Conservation (phyloP, 1,140 invertebrate genomes). For the Pinna nobilis region DNA sequence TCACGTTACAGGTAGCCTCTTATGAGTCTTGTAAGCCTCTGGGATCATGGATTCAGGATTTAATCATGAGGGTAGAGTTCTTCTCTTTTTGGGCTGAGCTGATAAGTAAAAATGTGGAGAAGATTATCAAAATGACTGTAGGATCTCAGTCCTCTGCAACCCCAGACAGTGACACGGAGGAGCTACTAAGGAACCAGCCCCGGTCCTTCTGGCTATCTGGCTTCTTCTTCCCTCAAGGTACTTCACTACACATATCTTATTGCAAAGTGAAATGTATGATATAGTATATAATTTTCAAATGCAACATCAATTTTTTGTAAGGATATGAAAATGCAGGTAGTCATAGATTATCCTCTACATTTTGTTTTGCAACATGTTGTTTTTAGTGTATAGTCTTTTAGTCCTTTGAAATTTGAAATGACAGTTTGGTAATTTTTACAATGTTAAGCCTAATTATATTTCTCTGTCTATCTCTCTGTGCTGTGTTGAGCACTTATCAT, state of each 20-base stretch:
- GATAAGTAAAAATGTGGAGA: constrained; percentile 58
- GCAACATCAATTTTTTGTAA: neutral
- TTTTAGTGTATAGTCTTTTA: too few relatives aligned
- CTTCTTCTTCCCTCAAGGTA: constrained; percentile 90
- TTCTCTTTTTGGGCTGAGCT: constrained; percentile 68
- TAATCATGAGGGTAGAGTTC: constrained; percentile 86
- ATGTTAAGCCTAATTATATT: too few relatives aligned
- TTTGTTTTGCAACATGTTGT: too few relatives aligned
- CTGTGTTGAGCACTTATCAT: too few relatives aligned
- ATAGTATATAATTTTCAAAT: neutral
- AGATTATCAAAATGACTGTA: constrained; percentile 39
- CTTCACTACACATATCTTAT: constrained; percentile 11
- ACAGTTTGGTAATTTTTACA: too few relatives aligned
- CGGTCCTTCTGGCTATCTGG: constrained; percentile 85
- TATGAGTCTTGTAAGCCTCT: constrained; percentile 72
- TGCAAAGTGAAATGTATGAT: neutral
- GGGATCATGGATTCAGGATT: constrained; percentile 67
- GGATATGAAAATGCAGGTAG: too few relatives aligned
- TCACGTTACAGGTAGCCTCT: constrained; percentile 60
- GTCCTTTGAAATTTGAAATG: too few relatives aligned
- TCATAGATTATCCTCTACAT: too few relatives aligned
- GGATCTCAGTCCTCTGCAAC: constrained; percentile 5
- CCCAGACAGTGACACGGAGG: constrained; percentile 41
- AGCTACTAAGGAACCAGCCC: constrained; percentile 53
- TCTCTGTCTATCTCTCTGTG: too few relatives aligned